Evolutionary conservation across 2,888 invertebrate species (phyloP), one percentile per base, ranked within the genome.

Genomic region (Oscheius sp.): DNA sequence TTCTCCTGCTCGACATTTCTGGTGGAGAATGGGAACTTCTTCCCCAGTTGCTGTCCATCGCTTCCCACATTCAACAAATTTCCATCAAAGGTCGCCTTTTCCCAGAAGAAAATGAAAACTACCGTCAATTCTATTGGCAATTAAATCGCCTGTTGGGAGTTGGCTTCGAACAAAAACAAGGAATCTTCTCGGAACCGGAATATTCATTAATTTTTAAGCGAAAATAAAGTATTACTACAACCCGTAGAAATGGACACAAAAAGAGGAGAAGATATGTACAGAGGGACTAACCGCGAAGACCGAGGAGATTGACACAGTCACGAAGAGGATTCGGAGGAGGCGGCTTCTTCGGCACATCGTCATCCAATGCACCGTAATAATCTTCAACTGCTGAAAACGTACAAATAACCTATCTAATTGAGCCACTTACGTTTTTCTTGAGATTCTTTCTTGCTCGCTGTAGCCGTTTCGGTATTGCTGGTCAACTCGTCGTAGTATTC

Each of bases 401-500:
- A 18, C 3, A 13, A 49, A 49, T 49, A 49, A 49, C 6, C 2
- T 49, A 5, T 18, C 13, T 2, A 13, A 49, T n/a, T 7, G 49
- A 49, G n/a, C 23, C 7, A 16, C 35, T 35, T 35, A 16, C 21
- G 16, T 13, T 49, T 49, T 49, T 49, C 49, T 35, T 35, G 3
- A 6, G 35, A 3, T 9, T 9, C 35, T 35, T 35, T 27, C 53
- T 53, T 29, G 25, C 12, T 27, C 16, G 23, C 49, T 9, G 72
- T 52, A 5, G 18, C 29, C 7, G 52, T 25, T 49, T 49, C 45
- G 2, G 18, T 13, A 1, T 41, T 29, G 21, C n/a, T 18, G 0
- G 61, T 52, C 1, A 80, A 41, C 35, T 76, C 73, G 23, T 80
- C 80, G 18, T 80, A 80, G 25, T 80, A 80, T 43, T 80, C 80